phyloP scores from a whole-genome alignment of 1,140 invertebrate genomes.

The Drosophila tani region DNA sequence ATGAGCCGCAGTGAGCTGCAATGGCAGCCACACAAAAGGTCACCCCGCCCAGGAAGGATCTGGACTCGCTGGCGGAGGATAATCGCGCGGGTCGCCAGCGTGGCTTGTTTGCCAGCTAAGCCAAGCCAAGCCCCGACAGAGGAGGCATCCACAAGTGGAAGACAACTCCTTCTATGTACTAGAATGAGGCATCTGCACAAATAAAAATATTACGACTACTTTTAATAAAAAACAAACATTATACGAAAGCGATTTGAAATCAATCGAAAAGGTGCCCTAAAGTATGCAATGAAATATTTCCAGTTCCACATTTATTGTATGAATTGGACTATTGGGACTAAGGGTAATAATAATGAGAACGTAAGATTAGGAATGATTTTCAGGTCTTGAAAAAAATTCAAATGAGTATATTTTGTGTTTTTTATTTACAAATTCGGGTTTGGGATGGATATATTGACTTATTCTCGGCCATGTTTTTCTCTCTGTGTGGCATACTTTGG shows the following conservation, averaged over 20 bases:
- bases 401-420: too few species aligned
- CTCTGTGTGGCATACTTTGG: neutral
- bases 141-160: conserved; percentile 14
- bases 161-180: neutral
- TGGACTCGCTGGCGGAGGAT: conserved; percentile 10
- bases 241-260: neutral
- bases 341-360: too few species aligned
- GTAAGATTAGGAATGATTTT: too few species aligned
- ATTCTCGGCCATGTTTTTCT: neutral
- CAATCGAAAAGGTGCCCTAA: neutral
- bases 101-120: neutral
- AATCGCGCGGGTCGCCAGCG: conserved; percentile 13
- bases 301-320: neutral
- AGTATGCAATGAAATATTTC: neutral
- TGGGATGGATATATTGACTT: neutral
- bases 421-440: too few species aligned
- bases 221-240: neutral
- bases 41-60: conserved; percentile 24
- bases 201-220: neutral
- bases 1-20: conserved; percentile 25
- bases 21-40: conserved; percentile 59
- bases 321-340: neutral
- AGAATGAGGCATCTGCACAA: neutral
- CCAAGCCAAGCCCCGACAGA: neutral
- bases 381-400: too few species aligned